Evolutionary conservation across 2,888 invertebrate species (phyloP).

Genomic region (Agriopis leucophaearia): DNA sequence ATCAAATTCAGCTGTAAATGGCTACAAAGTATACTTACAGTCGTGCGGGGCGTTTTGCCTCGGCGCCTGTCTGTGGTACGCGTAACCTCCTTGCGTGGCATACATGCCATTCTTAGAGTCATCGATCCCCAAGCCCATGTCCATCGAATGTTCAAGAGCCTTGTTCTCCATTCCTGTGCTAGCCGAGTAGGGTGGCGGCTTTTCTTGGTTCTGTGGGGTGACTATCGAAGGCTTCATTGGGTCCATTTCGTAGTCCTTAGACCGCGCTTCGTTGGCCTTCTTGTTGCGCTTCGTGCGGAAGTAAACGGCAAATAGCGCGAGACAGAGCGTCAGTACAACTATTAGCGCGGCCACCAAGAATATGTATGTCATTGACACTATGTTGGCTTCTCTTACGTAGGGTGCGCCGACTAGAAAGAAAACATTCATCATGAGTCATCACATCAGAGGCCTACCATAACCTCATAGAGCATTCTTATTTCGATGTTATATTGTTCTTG

Average conservation of each 20-base stretch:
- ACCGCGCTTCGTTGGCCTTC: slow-evolving; percentile 92
- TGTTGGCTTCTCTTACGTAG: slow-evolving; percentile 92
- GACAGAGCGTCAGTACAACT: slow-evolving; percentile 91
- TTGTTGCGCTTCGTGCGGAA: slow-evolving; percentile 92
- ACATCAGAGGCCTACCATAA: not conserved
- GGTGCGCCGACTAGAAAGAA: slow-evolving; percentile 90
- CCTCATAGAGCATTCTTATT: not conserved
- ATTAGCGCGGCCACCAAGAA: slow-evolving; percentile 77
- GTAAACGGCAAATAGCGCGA: slow-evolving; percentile 90
- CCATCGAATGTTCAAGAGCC: slow-evolving; percentile 95
- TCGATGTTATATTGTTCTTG: not conserved
- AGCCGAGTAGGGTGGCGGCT: slow-evolving; percentile 96
- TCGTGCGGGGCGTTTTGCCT: slow-evolving; percentile 91
- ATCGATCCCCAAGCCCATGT: slow-evolving; percentile 92
- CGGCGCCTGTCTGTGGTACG: slow-evolving; percentile 91
- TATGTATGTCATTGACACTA: slow-evolving; percentile 91
- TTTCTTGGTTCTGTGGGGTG: slow-evolving; percentile 94
- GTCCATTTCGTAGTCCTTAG: slow-evolving; percentile 97
- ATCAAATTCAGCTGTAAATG: slow-evolving; percentile 5
- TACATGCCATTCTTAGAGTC: slow-evolving; percentile 95
- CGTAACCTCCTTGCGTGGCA: slow-evolving; percentile 94
- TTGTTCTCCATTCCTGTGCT: slow-evolving; percentile 95
- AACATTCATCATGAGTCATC: not conserved
- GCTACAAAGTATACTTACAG: slow-evolving; percentile 87
- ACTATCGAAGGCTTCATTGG: slow-evolving; percentile 94